Percentiles rank a stretch among this genome's conserved stretches.
Conservation (phyloP, 2,888 invertebrate genomes). For the Conops quadrifasciatus region DNA sequence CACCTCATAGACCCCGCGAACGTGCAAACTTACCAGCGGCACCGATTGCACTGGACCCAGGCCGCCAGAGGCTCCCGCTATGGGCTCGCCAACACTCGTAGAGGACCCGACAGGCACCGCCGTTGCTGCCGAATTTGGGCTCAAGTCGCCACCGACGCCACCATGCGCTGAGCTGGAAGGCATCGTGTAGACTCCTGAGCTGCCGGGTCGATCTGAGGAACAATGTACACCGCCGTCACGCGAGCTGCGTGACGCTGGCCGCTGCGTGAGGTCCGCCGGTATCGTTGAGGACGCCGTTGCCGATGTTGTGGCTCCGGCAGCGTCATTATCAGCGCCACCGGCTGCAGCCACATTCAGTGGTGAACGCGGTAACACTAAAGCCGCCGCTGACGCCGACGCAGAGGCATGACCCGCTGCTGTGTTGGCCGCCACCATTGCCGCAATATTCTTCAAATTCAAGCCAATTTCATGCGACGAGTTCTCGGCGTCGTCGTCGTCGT, state of each 20-base stretch:
- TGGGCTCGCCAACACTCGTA: constrained; percentile 48
- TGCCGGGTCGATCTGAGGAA: constrained; percentile 49
- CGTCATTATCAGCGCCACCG: constrained; percentile 51
- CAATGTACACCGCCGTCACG: constrained; percentile 46
- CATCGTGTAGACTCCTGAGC: constrained; percentile 47
- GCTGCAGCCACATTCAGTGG: constrained; percentile 39
- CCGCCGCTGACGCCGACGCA: constrained; percentile 45
- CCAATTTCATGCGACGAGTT: constrained; percentile 71
- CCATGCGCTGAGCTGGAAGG: constrained; percentile 50
- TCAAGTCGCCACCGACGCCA: constrained; percentile 52
- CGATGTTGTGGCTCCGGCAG: constrained; percentile 46
- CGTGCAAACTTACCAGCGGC: constrained; percentile 75
- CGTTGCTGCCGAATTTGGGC: constrained; percentile 48
- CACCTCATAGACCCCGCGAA: neutral
- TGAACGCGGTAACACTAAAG: constrained; percentile 47
- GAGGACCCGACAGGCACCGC: constrained; percentile 42
- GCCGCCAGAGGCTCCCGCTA: constrained; percentile 81
- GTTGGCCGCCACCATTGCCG: constrained; percentile 60
- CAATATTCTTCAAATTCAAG: constrained; percentile 74
- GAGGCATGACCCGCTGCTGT: constrained; percentile 53
- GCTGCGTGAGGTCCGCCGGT: constrained; percentile 53
- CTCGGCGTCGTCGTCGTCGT: constrained; percentile 68
- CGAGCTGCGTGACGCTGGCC: constrained; percentile 56
- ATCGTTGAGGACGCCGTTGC: constrained; percentile 47
- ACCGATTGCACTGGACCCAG: constrained; percentile 88